Evolutionary conservation across 1,140 invertebrate species (phyloP), one percentile per base, ranked within the genome.

Genomic region (Cephus cinctus): DNA sequence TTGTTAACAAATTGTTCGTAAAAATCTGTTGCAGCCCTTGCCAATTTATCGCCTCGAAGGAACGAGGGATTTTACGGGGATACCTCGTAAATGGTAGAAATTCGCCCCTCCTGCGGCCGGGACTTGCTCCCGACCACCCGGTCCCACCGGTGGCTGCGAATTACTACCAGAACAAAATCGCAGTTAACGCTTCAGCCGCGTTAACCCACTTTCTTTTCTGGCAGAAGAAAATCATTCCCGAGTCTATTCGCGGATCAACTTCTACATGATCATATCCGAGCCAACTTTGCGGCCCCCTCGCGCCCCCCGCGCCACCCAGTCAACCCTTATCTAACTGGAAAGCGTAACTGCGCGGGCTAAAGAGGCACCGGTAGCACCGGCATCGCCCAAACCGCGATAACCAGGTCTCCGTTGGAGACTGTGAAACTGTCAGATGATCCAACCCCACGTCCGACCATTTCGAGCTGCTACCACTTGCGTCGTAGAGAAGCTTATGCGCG

Each of bases 371-470:
- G n/a, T n/a, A n/a, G n/a, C n/a, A n/a, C n/a, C n/a, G n/a, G n/a
- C n/a, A n/a, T n/a, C n/a, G n/a, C 38, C 38, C 19, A 49, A 19
- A 41, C 51, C 18, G 12, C 27, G 34, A n/a, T n/a, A n/a, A n/a
- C n/a, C n/a, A n/a, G n/a, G n/a, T n/a, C n/a, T n/a, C n/a, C n/a
- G n/a, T n/a, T n/a, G n/a, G n/a, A n/a, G n/a, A n/a, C n/a, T n/a
- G n/a, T n/a, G n/a, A n/a, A n/a, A n/a, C n/a, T n/a, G n/a, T n/a
- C n/a, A n/a, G n/a, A n/a, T n/a, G n/a, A n/a, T 34, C 44, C 43
- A 38, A 55, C 60, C 52, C 47, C 46, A 53, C 41, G 27, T 39
- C 36, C 49, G 38, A 56, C 44, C 41, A 41, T 21, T 51, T 46
- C 42, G 18, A 14, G 23, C 15, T 27, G 14, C 41, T 47, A 40